Conservation (phyloP, 2,888 invertebrate genomes). For the Choreutis nemorana region DNA sequence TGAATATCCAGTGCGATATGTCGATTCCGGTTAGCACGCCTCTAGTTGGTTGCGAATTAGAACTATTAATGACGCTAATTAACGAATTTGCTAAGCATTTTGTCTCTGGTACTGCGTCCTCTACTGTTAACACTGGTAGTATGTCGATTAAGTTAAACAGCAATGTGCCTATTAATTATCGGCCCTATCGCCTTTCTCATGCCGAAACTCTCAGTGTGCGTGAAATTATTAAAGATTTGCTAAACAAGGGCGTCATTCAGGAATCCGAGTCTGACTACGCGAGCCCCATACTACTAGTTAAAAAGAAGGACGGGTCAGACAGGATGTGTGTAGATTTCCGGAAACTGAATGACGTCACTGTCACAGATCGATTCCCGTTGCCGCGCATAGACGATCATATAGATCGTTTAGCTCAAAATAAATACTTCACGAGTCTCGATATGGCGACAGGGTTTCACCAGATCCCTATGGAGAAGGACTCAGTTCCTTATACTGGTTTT, state of each 20-base stretch:
- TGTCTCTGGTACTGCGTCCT: constrained; percentile 1
- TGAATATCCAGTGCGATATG: neutral
- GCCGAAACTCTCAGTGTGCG: constrained; percentile 2
- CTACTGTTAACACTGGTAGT: constrained; percentile 6
- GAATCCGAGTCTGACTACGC: constrained; percentile 14
- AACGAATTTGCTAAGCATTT: neutral
- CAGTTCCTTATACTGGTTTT: constrained; percentile 7
- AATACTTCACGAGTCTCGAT: constrained; percentile 4
- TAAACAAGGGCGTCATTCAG: constrained; percentile 7
- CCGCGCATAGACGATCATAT: constrained; percentile 5
- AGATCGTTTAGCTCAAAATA: constrained; percentile 2
- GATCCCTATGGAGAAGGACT: constrained; percentile 3
- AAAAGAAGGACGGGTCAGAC: constrained; percentile 11
- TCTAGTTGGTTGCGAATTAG: neutral
- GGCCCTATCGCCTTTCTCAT: constrained; percentile 6
- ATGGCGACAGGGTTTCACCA: constrained; percentile 9
- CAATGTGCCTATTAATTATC: constrained; percentile 3
- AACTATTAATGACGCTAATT: neutral
- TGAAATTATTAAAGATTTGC: constrained; percentile 3
- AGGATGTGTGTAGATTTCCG: constrained; percentile 5
- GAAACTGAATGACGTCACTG: constrained; percentile 2
- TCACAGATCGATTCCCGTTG: constrained; percentile 5
- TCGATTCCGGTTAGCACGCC: neutral
- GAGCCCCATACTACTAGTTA: constrained; percentile 18
- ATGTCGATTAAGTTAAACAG: constrained; percentile 7